Evolutionary conservation across 2,797 vertebrate genomes (phyloP), one percentile per base, ranked within the genome.

Genomic region (Paratrypauchen microcephalus): DNA sequence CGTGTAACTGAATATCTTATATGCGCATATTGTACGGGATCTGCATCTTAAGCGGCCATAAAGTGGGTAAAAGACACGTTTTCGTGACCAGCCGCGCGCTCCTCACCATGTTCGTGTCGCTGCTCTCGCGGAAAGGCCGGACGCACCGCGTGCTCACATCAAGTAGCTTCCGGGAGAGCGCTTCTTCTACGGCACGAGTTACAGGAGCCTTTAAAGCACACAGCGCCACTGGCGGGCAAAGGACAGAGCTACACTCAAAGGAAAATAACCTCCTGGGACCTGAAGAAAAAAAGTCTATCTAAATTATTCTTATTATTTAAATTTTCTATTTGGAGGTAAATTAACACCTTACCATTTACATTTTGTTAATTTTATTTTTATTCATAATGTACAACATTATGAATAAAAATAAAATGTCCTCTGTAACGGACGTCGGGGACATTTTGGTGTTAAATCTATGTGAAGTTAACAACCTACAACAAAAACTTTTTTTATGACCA

Each of bases 121-220:
- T 77, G 87, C 86, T 77, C 82, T 47, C 86, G 47, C 61, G 89
- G 88, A 92, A 92, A 92, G 91, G 88, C 87, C 90, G 88, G 85
- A 91, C 86, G 36, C 56, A 76, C 83, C 87, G 87, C 91, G 91
- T 90, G 91, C 54, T 86, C 80, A 65, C 0, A 39, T 45, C 39
- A 86, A 77, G 75, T 54, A 82, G 81, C 73, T 90, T 91, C 89
- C 90, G 90, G 85, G 54, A 50, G 57, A 26, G 3, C 47, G 79
- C 75, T 91, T 88, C 82, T 76, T 90, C 76, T 65, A 26, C 2
- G 3, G 1, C 54, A 62, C 4, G 0, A 0, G 0, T 7, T 15
- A 50, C 16, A 15, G 0, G 0, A 5, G 1, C 1, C 2, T 4
- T 0, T 2, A 15, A 3, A 1, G 2, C 9, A 86, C 78, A 86